These are phyloP conservation scores for Psettodes erumei DNA, from an alignment of 2,113 vertebrate genomes.

Conservation along the genomic window DNA sequence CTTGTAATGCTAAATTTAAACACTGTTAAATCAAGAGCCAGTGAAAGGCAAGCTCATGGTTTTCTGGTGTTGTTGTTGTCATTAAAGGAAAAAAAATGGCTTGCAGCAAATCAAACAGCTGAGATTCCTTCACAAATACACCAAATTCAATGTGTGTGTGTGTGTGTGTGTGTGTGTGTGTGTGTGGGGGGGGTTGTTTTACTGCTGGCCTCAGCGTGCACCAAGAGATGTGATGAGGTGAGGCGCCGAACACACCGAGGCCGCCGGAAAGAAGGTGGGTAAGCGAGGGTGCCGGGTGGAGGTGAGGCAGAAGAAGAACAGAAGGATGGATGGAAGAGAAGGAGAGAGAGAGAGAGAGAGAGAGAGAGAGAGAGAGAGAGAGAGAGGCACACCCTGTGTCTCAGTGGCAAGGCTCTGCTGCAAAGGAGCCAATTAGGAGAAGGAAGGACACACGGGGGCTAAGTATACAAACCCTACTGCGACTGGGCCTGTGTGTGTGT, in stretches of 20 bases:
- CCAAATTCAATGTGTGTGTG: constrained; percentile 8
- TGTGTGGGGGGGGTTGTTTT: not conserved
- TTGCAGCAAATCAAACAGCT: constrained; percentile 1
- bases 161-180: constrained; percentile 11
- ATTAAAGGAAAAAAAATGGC: constrained; percentile 3
- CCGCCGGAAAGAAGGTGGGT: constrained; percentile 9
- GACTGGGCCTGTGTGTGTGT: constrained; percentile 30
- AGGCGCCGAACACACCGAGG: not conserved
- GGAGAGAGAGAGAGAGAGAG: too few relatives aligned
- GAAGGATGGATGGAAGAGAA: constrained; percentile 20
- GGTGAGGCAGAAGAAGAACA: constrained; percentile 21
- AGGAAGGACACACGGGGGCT: constrained; percentile 48
- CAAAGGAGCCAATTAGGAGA: constrained; percentile 64
- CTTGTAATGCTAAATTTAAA: not conserved
- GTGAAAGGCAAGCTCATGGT: not conserved
- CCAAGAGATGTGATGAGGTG: constrained; percentile 27
- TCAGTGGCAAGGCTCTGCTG: constrained; percentile 39
- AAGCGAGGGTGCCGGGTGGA: constrained; percentile 16
- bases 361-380: too few relatives aligned
- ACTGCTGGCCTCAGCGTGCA: not conserved
- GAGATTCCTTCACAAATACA: not conserved
- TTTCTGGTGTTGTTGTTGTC: not conserved
- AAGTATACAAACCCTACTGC: constrained; percentile 45
- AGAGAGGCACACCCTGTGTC: constrained; percentile 28
- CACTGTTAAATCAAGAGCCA: not conserved